phyloP scores from a whole-genome alignment of 2,888 invertebrate genomes.

The Chirona hameri region DNA sequence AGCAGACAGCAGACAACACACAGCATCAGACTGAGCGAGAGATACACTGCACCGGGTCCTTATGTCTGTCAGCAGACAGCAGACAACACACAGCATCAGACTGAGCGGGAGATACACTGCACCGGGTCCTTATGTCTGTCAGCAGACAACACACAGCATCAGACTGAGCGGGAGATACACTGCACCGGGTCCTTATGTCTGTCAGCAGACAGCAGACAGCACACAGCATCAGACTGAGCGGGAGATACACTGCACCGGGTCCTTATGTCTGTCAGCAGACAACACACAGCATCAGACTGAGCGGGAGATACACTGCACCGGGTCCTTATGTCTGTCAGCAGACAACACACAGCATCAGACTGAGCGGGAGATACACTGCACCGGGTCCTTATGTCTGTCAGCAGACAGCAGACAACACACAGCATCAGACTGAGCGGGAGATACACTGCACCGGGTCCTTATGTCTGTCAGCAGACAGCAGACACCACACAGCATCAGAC shows the following conservation, averaged over 20 bases:
- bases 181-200: constrained; percentile 96
- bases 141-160: constrained; percentile 74
- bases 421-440: constrained; percentile 81
- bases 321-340: constrained; percentile 77
- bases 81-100: too few relatives aligned
- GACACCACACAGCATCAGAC: constrained; percentile 74
- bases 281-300: constrained; percentile 68
- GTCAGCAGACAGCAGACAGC: constrained; percentile 37
- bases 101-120: too few relatives aligned
- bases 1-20: too few relatives aligned
- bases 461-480: constrained; percentile 60
- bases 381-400: too few relatives aligned
- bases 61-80: constrained; percentile 64
- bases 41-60: constrained; percentile 91
- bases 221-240: constrained; percentile 76
- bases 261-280: constrained; percentile 73
- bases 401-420: constrained; percentile 86
- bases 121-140: too few relatives aligned
- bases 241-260: constrained; percentile 92
- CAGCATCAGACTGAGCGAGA: constrained; percentile 84
- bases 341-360: too few relatives aligned
- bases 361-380: too few relatives aligned
- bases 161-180: constrained; percentile 83
- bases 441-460: constrained; percentile 93
- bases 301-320: constrained; percentile 91